Evolutionary conservation across 2,888 invertebrate species (phyloP).

Genomic region (Acrocera orbiculus): DNA sequence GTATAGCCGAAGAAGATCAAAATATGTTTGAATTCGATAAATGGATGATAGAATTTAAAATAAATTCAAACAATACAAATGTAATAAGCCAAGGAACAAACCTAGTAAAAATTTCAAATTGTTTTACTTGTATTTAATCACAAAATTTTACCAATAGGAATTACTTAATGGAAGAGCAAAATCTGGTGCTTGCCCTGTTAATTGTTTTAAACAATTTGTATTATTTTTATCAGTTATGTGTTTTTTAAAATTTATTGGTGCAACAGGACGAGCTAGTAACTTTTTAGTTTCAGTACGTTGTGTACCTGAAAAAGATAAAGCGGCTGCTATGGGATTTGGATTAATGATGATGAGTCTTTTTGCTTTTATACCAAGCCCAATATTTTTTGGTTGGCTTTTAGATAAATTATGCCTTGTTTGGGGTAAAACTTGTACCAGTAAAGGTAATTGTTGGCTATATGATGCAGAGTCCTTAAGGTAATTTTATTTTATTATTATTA

Average conservation of each 20-base stretch:
- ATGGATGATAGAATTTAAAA: too few species aligned
- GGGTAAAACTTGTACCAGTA: constrained; percentile 51
- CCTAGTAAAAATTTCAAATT: too few species aligned
- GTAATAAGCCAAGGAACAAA: too few species aligned
- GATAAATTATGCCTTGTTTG: constrained; percentile 46
- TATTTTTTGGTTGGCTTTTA: constrained; percentile 55
- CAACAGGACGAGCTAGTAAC: constrained; percentile 43
- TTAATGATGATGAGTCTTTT: constrained; percentile 50
- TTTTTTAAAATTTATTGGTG: constrained; percentile 38
- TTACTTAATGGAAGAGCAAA: constrained; percentile 29
- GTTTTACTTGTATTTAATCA: too few species aligned
- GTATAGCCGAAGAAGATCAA: constrained; percentile 19
- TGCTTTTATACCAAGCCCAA: constrained; percentile 59
- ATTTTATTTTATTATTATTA: constrained; percentile 14
- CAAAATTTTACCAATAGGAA: constrained; percentile 13
- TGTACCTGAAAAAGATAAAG: constrained; percentile 54
- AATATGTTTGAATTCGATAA: too few species aligned
- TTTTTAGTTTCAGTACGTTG: constrained; percentile 44
- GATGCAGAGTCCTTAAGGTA: constrained; percentile 41
- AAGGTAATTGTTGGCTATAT: constrained; percentile 58
- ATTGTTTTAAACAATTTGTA: constrained; percentile 39
- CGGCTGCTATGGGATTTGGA: constrained; percentile 52
- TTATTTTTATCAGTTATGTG: constrained; percentile 38
- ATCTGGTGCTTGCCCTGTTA: constrained; percentile 38
- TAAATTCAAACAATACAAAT: too few species aligned